These are phyloP conservation scores for Cacatua alba DNA, from an alignment of 2,113 vertebrate genomes.

Conservation along the genomic window DNA sequence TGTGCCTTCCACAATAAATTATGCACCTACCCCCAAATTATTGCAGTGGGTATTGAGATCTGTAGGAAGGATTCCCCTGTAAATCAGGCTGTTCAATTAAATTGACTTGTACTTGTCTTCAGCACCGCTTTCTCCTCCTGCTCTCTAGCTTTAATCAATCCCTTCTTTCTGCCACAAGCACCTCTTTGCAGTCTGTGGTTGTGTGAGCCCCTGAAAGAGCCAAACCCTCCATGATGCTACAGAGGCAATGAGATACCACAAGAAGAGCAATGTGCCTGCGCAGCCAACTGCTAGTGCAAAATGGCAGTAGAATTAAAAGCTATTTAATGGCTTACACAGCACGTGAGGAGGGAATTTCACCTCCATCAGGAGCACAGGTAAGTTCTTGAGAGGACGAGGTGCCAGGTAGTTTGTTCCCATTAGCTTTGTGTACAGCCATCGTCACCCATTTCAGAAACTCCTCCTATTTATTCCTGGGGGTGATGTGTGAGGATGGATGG, in stretches of 20 bases:
- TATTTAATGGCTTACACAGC: neutral
- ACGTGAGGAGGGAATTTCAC: neutral
- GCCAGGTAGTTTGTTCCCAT: neutral
- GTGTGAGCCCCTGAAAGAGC: neutral
- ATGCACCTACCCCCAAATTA: neutral
- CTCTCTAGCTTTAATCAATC: neutral
- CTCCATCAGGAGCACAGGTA: neutral
- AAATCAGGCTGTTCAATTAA: neutral
- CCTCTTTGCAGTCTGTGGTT: neutral
- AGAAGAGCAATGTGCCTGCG: neutral
- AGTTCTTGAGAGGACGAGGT: neutral
- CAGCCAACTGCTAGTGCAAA: neutral
- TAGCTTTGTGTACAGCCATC: neutral
- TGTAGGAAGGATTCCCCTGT: neutral
- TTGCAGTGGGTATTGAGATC: neutral
- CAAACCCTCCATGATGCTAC: fast-evolving
- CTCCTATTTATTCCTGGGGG: neutral
- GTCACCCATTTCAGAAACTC: neutral
- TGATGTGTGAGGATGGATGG: neutral
- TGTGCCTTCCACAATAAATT: neutral
- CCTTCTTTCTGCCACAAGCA: neutral
- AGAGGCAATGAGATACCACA: neutral
- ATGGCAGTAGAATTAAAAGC: neutral
- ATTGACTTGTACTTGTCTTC: neutral
- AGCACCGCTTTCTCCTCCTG: neutral